phyloP scores from a whole-genome alignment of 2,113 vertebrate species.

The Sinosuthora webbiana region DNA sequence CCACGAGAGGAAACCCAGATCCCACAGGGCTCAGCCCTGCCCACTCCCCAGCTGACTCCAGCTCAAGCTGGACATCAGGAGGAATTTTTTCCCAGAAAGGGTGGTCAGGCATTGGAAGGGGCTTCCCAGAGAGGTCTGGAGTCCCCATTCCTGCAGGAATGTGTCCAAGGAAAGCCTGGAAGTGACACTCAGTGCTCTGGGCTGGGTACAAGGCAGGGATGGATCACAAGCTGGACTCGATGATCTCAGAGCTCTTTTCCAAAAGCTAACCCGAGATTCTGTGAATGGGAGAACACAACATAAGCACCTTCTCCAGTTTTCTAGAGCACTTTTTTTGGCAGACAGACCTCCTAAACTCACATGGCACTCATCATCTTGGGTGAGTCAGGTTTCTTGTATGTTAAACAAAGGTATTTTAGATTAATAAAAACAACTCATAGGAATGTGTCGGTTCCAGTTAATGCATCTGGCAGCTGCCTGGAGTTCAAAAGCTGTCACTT shows the following conservation, averaged over 20 bases:
- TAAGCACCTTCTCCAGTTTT: not conserved
- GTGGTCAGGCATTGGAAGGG: not conserved
- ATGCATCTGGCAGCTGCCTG: not conserved
- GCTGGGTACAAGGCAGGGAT: not conserved
- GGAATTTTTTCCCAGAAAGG: not conserved
- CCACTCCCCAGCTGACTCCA: not conserved
- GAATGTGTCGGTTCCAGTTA: not conserved
- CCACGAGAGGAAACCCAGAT: accelerated
- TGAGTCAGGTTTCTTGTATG: not conserved
- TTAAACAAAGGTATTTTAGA: not conserved
- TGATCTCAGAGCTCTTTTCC: not conserved
- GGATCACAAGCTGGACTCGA: accelerated
- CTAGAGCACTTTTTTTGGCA: not conserved
- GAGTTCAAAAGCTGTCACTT: not conserved
- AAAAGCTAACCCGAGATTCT: not conserved
- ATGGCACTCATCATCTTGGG: not conserved
- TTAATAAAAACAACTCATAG: not conserved
- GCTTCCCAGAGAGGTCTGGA: not conserved
- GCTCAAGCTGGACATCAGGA: not conserved
- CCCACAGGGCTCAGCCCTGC: not conserved
- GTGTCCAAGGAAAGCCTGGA: not conserved
- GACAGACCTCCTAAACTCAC: not conserved
- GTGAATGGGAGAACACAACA: not conserved
- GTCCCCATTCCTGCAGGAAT: not conserved
- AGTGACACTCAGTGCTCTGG: not conserved